Evolutionary conservation across 2,113 vertebrate species (phyloP), one percentile per base, ranked within the genome.

Genomic region (Nothobranchius furzeri): DNA sequence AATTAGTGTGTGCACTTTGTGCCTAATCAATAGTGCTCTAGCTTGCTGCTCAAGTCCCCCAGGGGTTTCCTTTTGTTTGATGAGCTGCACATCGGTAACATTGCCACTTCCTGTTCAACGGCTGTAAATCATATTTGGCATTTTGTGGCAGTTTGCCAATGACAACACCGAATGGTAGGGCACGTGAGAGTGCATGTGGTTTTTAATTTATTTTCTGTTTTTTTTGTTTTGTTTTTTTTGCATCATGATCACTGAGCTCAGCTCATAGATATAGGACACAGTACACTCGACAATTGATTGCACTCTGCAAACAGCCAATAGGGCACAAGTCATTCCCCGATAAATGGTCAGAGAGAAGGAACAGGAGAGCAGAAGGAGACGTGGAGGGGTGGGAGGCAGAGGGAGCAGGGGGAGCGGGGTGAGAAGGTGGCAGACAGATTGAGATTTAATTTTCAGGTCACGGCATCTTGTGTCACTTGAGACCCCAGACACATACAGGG

Each of bases 371-470:
- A 7, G 24, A 17, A 25, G 20, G 35, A 46, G 37, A 3, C 3
- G 45, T 35, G 12, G 25, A 12, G 55, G 10, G n/a, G n/a, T 11
- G 40, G 15, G 43, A 13, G 42, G 35, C 5, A 12, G 55, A 17
- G 56, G 24, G 70, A 42, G 35, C 5, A 12, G 55, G 25, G 56
- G 24, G 70, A 59, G 56, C 7, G 11, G 80, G 82, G 79, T 75
- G 72, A 87, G 75, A 76, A 88, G 75, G 81, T 86, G 76, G 81
- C 78, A 88, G 87, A 90, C 88, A 81, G 85, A 90, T 85, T 84
- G 76, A 85, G 84, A 85, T 90, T 89, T 88, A 86, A 91, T 88
- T 88, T 89, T 90, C 89, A 89, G 89, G 88, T 88, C 89, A 91
- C 87, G 81, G 79, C 84, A 77, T 85, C 81, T 85, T 78, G 78